These are phyloP conservation scores for Caenorhabditis inopinata DNA, from an alignment of 1,140 invertebrate species.

Conservation along the genomic window DNA sequence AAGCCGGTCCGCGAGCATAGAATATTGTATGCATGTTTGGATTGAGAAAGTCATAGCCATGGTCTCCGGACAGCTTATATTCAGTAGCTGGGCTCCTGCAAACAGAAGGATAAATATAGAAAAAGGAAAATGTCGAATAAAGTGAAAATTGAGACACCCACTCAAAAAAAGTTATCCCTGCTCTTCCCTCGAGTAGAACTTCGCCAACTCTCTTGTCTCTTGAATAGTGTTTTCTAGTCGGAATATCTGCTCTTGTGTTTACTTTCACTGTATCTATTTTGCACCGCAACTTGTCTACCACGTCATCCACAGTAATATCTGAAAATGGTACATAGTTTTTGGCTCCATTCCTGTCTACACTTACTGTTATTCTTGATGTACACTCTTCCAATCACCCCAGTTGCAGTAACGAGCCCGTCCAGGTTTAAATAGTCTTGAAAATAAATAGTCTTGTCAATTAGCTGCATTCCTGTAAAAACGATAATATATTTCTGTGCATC, in stretches of 20 bases:
- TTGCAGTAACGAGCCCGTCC: conserved; percentile 11
- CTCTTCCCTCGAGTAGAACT: conserved; percentile 48
- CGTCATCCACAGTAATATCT: not conserved
- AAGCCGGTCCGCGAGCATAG: conserved; percentile 46
- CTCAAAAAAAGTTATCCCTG: conserved; percentile 51
- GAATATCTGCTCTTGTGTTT: conserved; percentile 48
- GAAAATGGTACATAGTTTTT: not conserved
- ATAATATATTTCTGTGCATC: not conserved
- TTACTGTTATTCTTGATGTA: conserved; percentile 31
- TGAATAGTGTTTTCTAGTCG: conserved; percentile 57
- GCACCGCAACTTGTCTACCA: not conserved
- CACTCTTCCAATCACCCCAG: conserved; percentile 41
- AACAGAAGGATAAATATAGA: no score
- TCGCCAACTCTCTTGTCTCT: conserved; percentile 49
- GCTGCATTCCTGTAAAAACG: conserved; percentile 46
- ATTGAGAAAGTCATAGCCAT: conserved; percentile 50
- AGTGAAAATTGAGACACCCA: no score
- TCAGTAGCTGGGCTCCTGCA: conserved; percentile 39
- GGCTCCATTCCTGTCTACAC: not conserved
- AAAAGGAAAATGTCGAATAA: no score
- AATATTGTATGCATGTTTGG: conserved; percentile 55
- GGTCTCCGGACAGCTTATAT: conserved; percentile 40
- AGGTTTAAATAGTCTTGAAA: conserved; percentile 29
- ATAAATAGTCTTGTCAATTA: conserved; percentile 22
- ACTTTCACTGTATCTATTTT: not conserved